Evolutionary conservation across 2,797 vertebrate species (phyloP).

Genomic region (Oreonectes daqikongensis): DNA sequence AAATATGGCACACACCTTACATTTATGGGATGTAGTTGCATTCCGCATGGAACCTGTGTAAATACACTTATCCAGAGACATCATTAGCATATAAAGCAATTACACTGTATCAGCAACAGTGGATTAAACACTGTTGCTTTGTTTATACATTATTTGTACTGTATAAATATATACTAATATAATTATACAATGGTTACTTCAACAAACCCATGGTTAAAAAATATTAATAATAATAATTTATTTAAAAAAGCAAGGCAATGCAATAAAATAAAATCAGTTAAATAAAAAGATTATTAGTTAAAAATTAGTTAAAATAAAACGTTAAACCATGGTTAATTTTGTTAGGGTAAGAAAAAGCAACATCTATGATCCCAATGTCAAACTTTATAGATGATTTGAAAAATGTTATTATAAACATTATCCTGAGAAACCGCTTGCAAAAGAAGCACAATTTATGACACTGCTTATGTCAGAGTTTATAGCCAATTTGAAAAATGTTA

Average conservation of each 20-base stretch:
- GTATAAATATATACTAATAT: too few species aligned
- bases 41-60: not conserved
- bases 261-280: too few species aligned
- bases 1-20: not conserved
- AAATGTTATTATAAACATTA: not conserved
- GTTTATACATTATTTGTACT: too few species aligned
- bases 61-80: not conserved
- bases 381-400: not conserved
- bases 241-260: too few species aligned
- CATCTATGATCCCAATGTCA: not conserved
- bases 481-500: not conserved
- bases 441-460: not conserved
- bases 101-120: not conserved
- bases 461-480: not conserved
- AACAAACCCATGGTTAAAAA: too few species aligned
- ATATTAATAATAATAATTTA: too few species aligned
- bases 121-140: too few species aligned
- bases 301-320: too few species aligned
- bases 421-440: not conserved
- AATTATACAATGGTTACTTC: too few species aligned
- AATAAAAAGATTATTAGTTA: too few species aligned
- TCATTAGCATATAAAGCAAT: not conserved
- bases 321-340: too few species aligned
- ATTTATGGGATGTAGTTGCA: not conserved
- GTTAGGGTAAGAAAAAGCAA: not conserved